These are phyloP conservation scores for Zoanthus solanderi DNA, from an alignment of 92 coral and sea anemone species.

Conservation along the genomic window DNA sequence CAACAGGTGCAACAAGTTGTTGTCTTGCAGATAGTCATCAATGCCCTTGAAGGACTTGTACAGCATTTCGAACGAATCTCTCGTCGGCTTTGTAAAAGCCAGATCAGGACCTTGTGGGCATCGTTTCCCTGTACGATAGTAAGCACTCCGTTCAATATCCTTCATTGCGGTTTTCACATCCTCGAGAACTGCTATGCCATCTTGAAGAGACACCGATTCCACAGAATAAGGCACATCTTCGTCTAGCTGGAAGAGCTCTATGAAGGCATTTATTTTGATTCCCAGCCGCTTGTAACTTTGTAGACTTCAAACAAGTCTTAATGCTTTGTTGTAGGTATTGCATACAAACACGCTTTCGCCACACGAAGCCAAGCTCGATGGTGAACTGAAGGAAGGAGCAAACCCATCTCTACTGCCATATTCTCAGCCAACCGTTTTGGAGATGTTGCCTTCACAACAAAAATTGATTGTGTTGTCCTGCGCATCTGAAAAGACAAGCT, in stretches of 20 bases:
- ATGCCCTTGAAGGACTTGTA: too few relatives aligned
- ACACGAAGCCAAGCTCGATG: conserved; percentile 14
- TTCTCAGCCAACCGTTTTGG: not conserved
- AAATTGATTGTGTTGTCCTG: not conserved
- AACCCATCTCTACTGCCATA: conserved; percentile 3
- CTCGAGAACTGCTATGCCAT: conserved; percentile 14
- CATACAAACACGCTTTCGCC: not conserved
- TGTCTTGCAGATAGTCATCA: too few relatives aligned
- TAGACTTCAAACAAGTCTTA: not conserved
- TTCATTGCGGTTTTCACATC: conserved; percentile 9
- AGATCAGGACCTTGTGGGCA: conserved; percentile 12
- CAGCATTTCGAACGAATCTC: too few relatives aligned
- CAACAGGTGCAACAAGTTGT: too few relatives aligned
- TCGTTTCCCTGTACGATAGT: conserved; percentile 13
- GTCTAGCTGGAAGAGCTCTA: conserved; percentile 1
- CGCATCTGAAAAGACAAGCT: not conserved
- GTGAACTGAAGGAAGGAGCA: conserved; percentile 16
- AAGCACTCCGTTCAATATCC: conserved; percentile 15
- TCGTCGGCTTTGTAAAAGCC: not conserved
- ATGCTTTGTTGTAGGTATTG: not conserved
- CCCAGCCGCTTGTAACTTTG: conserved; percentile 14
- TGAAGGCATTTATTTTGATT: conserved; percentile 9
- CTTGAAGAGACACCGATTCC: too few relatives aligned
- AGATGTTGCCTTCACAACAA: conserved; percentile 5
- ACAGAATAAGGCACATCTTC: too few relatives aligned